Percentiles rank a stretch among this genome's conserved stretches.
These are phyloP conservation scores for Neosalanx taihuensis DNA, from an alignment of 2,797 vertebrate species.

Conservation along the genomic window DNA sequence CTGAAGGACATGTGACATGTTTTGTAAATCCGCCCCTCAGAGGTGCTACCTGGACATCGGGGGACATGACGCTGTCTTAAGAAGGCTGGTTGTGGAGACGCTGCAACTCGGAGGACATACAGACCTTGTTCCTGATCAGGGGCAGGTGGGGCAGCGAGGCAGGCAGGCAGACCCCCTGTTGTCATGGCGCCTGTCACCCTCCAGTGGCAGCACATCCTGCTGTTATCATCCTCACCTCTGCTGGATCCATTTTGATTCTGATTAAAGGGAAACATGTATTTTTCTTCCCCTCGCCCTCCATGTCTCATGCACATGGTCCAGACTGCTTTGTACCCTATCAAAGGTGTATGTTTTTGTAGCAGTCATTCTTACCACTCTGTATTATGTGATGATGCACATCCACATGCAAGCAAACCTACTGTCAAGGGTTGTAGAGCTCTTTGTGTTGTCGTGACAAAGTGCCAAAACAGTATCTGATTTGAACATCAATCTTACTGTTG, in stretches of 20 bases:
- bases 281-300: not conserved
- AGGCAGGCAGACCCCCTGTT: slow-evolving; percentile 16
- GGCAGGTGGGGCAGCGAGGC: not conserved
- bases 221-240: not conserved
- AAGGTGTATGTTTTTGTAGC: not conserved
- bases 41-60: not conserved
- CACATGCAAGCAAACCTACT: too few relatives aligned
- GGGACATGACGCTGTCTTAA: not conserved
- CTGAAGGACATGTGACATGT: not conserved
- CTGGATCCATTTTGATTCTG: not conserved
- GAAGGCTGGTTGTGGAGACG: not conserved
- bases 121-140: slow-evolving; percentile 14
- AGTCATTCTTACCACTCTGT: not conserved
- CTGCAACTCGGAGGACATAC: not conserved
- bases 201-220: not conserved
- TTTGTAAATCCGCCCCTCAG: not conserved
- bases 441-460: too few relatives aligned
- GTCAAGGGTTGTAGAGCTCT: too few relatives aligned
- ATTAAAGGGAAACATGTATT: not conserved
- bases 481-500: too few relatives aligned
- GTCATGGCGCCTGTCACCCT: not conserved
- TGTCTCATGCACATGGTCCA: not conserved
- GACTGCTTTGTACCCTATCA: not conserved
- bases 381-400: not conserved
- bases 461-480: too few relatives aligned